These are phyloP conservation scores for Alsophila aescularia DNA, from an alignment of 2,888 invertebrate species.

Conservation along the genomic window DNA sequence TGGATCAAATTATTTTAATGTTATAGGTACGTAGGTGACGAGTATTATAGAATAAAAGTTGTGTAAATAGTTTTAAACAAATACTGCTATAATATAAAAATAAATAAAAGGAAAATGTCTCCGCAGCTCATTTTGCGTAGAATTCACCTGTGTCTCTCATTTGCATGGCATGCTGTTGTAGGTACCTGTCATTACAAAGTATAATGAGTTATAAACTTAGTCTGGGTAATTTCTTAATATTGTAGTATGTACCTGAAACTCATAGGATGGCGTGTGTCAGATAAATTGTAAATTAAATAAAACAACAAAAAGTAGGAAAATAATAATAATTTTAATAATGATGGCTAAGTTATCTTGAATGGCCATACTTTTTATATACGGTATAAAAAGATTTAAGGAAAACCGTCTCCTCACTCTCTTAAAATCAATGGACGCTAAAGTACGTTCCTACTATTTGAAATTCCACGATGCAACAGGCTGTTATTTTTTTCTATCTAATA, in stretches of 20 bases:
- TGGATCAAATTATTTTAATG: no score
- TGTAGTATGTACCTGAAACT: neutral
- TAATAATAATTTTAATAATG: no score
- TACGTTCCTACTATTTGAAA: no score
- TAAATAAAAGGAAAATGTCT: slow-evolving; percentile 27
- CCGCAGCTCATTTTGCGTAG: slow-evolving; percentile 28
- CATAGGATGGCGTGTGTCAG: no score
- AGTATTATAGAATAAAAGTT: slow-evolving; percentile 11
- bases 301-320: neutral
- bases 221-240: neutral
- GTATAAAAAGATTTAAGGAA: no score
- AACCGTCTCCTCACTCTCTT: no score
- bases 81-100: neutral
- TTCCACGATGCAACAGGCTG: no score
- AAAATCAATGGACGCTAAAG: no score
- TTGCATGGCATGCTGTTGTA: slow-evolving; percentile 8
- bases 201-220: neutral
- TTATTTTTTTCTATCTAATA: no score
- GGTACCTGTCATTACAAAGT: slow-evolving; percentile 5
- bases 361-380: no score
- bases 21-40: slow-evolving; percentile 15
- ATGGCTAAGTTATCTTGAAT: no score
- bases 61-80: slow-evolving; percentile 21
- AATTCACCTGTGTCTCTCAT: slow-evolving; percentile 33
- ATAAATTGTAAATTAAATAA: no score